Percentiles rank a stretch among this genome's conserved stretches.
phyloP scores from a whole-genome alignment of 2,113 vertebrate genomes.

The Bubo blakistoni region DNA sequence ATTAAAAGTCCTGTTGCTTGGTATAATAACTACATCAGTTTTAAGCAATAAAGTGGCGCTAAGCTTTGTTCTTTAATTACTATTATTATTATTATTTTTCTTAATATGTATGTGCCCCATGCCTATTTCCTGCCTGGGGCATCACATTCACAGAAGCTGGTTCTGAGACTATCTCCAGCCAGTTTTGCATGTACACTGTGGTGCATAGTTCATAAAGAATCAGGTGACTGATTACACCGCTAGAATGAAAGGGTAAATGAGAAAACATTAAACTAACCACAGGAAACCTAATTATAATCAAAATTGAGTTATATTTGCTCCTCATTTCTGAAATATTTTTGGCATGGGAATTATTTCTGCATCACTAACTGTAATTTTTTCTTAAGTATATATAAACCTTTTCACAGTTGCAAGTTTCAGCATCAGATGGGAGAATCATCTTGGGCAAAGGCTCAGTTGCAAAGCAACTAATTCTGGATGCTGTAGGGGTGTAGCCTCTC shows the following conservation, averaged over 20 bases:
- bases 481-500: not conserved
- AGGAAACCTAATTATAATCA: conserved; percentile 38
- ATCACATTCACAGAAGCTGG: conserved; percentile 28
- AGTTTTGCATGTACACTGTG: not conserved
- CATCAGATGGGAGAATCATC: not conserved
- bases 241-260: conserved; percentile 23
- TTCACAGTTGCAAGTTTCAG: not conserved
- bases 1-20: conserved; percentile 37
- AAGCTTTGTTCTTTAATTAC: conserved; percentile 56
- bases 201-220: conserved; percentile 23
- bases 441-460: not conserved
- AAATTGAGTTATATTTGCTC: conserved; percentile 16
- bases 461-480: not conserved
- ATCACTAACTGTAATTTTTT: conserved; percentile 34
- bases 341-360: conserved; percentile 25
- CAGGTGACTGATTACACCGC: conserved; percentile 15
- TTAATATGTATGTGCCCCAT: not conserved
- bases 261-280: conserved; percentile 62
- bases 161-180: not conserved
- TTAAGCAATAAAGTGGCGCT: conserved; percentile 43
- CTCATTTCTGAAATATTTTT: conserved; percentile 35
- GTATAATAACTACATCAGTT: conserved; percentile 48
- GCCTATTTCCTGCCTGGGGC: conserved; percentile 22
- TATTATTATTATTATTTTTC: conserved; percentile 28
- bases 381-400: not conserved